Conservation (phyloP, 2,797 vertebrate species). For the Tapirus indicus region DNA sequence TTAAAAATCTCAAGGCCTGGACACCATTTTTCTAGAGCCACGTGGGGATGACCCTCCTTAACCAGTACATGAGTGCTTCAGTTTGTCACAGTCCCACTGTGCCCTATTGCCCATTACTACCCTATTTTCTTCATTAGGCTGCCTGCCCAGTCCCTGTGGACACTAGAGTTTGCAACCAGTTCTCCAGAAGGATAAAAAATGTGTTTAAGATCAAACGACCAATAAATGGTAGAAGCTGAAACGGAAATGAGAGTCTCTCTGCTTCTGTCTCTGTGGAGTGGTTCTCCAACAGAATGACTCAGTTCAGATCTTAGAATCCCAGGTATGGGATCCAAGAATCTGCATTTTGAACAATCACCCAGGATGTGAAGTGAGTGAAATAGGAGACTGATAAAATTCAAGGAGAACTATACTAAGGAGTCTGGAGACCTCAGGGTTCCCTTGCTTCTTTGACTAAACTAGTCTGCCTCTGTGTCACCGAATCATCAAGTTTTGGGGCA, state of each 20-base stretch:
- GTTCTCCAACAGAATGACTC: neutral
- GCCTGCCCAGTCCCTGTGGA: neutral
- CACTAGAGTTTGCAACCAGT: neutral
- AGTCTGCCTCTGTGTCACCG: neutral
- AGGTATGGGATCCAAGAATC: neutral
- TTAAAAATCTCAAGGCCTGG: neutral
- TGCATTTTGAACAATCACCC: neutral
- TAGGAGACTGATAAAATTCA: neutral
- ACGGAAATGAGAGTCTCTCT: neutral
- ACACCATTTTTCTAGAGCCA: neutral
- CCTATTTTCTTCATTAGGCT: neutral
- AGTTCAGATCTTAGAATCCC: neutral
- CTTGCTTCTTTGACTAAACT: neutral
- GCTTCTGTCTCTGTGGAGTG: neutral
- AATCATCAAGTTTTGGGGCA: neutral
- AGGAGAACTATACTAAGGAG: neutral
- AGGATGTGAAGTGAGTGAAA: neutral
- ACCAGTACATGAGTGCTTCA: neutral
- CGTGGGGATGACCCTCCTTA: neutral
- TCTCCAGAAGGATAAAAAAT: neutral
- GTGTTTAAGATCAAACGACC: neutral
- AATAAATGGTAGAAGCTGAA: neutral
- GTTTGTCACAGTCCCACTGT: neutral
- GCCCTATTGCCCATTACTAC: fast-evolving
- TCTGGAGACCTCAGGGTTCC: neutral